Base-by-base conservation (phyloP, 2,888 invertebrate genomes). In the Phlogophora meticulosa region DNA sequence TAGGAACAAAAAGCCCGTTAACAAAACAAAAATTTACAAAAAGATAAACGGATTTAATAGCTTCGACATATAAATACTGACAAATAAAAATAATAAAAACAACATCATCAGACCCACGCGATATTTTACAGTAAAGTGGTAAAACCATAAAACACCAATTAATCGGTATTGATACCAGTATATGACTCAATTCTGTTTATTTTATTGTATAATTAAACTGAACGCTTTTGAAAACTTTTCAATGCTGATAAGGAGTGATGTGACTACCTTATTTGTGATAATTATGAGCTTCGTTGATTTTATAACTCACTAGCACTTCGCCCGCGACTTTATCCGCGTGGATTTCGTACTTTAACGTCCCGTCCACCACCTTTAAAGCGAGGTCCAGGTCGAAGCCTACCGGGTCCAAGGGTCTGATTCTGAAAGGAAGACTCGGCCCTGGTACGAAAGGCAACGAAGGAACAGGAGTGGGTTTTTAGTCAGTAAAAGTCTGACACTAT, bases 161-260 rank as follows among this genome's bases (percentile, higher is more conserved):
- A 66, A 75, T 57, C 60, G 62, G 46, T 70, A 52, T 66, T 56
- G 65, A 52, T 43, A 34, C 48, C 32, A 32, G 32, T 55, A 56
- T 62, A 74, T 45, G 74, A 62, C 74, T 77, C 57, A 53, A 69
- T 78, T 78, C 59, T 55, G 58, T 76, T 72, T 59, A 72, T 65
- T 72, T 71, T 71, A 45, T 58, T 76, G 36, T 45, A 46, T 53
- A 66, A 72, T 77, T 65, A 65, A 76, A 76, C 43, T 64, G 28
- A 60, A 73, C 53, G 61, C 53, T 61, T 77, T 66, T 67, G n/a
- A 40, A 77, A 71, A 53, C 20, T 48, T 67, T 55, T 61, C 34
- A 58, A 38, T 53, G 49, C n/a, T 72, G 67, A 57, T 77, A 67
- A 43, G 45, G 11, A 55, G 43, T 11, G 38, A 61, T n/a, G 15